These are phyloP conservation scores for Nesometra sesokonis DNA, from an alignment of 35 echinoderm and acorn worm species.

Conservation along the genomic window DNA sequence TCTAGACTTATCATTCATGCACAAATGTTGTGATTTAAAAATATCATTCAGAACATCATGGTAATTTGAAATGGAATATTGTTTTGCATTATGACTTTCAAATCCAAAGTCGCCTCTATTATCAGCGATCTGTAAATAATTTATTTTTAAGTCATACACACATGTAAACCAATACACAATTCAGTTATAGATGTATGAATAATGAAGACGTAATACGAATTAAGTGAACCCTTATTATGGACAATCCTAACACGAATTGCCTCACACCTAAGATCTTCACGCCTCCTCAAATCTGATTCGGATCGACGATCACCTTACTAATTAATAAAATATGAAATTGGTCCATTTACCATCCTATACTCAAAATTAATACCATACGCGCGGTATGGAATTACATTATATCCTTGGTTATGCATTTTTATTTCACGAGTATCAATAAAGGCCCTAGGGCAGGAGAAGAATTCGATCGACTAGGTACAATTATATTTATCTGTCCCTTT, in stretches of 20 bases:
- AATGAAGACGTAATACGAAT: neutral
- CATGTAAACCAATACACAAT: neutral
- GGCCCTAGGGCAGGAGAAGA: neutral
- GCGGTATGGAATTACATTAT: neutral
- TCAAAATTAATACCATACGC: neutral
- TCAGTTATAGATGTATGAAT: neutral
- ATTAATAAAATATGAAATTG: slow-evolving; percentile 1
- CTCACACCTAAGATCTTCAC: neutral
- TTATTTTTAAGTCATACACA: neutral
- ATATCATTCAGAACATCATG: no score
- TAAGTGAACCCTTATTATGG: neutral
- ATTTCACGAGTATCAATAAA: neutral
- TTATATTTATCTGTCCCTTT: neutral
- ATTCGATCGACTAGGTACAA: no score
- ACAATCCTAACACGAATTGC: neutral
- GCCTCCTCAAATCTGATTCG: neutral
- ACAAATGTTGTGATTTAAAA: no score
- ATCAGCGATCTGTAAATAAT: neutral
- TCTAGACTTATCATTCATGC: no score
- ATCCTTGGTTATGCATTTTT: neutral
- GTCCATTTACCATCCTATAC: neutral
- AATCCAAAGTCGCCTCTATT: neutral
- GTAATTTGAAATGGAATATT: neutral
- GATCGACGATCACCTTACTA: neutral
- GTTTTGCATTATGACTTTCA: neutral